These are phyloP conservation scores for Scarus forsteni DNA, from an alignment of 2,797 vertebrate genomes.

Conservation along the genomic window DNA sequence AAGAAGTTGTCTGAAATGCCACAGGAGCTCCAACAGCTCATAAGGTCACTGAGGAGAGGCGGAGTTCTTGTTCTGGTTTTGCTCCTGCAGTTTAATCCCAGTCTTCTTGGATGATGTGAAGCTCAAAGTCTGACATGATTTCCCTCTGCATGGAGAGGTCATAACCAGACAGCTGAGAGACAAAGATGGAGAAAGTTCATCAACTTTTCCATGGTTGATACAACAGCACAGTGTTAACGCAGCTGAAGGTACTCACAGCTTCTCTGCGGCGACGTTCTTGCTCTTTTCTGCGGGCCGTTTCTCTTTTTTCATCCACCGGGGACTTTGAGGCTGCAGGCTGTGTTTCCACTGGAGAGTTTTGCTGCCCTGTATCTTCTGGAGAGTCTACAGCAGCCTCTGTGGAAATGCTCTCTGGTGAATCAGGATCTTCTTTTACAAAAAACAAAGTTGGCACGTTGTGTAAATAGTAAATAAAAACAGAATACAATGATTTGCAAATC, in stretches of 20 bases:
- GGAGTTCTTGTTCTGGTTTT: not conserved
- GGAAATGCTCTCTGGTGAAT: slow-evolving; percentile 58
- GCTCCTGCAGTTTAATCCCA: slow-evolving; percentile 12
- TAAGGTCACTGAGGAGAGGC: slow-evolving; percentile 10
- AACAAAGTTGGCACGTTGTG: too few relatives aligned
- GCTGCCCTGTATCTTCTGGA: slow-evolving; percentile 47
- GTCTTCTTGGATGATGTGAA: slow-evolving; percentile 83
- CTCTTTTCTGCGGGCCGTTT: slow-evolving; percentile 89
- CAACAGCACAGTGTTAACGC: not conserved
- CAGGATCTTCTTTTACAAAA: slow-evolving; percentile 45
- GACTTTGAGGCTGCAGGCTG: slow-evolving; percentile 40
- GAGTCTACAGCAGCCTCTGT: slow-evolving; percentile 49
- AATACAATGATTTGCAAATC: too few relatives aligned
- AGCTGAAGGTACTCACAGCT: slow-evolving; percentile 84
- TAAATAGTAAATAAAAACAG: too few relatives aligned
- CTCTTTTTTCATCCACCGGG: slow-evolving; percentile 76
- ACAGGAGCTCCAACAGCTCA: not conserved
- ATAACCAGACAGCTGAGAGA: slow-evolving; percentile 87
- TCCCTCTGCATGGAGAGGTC: slow-evolving; percentile 92
- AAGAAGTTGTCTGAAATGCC: slow-evolving; percentile 5
- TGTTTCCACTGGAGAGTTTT: slow-evolving; percentile 36
- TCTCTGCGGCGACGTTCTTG: slow-evolving; percentile 91
- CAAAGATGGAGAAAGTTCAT: slow-evolving; percentile 5
- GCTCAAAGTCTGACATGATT: slow-evolving; percentile 94
- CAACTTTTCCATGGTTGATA: not conserved